Base-by-base conservation (phyloP, 2,797 vertebrate species). In the Aplochiton taeniatus region DNA sequence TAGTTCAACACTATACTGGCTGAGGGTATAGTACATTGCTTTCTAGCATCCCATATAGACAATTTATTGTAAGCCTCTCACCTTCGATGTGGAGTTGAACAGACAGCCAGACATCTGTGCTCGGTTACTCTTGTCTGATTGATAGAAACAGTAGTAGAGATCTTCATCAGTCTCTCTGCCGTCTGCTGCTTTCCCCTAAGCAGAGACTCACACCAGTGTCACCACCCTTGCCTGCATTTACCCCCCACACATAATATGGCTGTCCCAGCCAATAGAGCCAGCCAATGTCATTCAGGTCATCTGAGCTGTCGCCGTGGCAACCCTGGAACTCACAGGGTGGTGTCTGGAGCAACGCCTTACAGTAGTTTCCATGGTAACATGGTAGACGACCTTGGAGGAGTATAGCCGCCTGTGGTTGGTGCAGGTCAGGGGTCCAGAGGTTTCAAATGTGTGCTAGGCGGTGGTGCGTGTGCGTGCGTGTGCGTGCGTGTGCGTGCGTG, bases 331-430 rank as follows among this genome's bases (percentile, higher is more conserved):
- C 75, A 70, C 73, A 31, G 57, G 56, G 62, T 58, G 69, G 77
- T 41, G 66, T 66, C 61, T 68, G 19, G 51, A 78, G 65, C 69
- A 71, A 83, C 47, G 57, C 78, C 79, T 71, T 56, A 53, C 63
- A 65, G 69, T 17, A 58, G 85, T 90, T 90, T 71, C 84, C 80
- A 81, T 85, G 70, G 87, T 71, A 84, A 91, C 83, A 47, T 13
- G 0, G n/a, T 61, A 65, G 70, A 77, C 48, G 73, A 86, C 86
- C 87, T 85, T 84, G 81, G 64, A 65, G 63, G 68, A 74, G 74
- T 80, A 58, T 81, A 63, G 70, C 69, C 72, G 74, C 71, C 61
- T 71, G 63, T 66, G 76, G 65, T 68, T 66, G 19, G 62, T 44
- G 52, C 53, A 70, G 80, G 70, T 77, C 10, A 54, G 58, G 61